These are phyloP conservation scores for Clarias gariepinus DNA, from an alignment of 2,113 vertebrate species.

Conservation along the genomic window DNA sequence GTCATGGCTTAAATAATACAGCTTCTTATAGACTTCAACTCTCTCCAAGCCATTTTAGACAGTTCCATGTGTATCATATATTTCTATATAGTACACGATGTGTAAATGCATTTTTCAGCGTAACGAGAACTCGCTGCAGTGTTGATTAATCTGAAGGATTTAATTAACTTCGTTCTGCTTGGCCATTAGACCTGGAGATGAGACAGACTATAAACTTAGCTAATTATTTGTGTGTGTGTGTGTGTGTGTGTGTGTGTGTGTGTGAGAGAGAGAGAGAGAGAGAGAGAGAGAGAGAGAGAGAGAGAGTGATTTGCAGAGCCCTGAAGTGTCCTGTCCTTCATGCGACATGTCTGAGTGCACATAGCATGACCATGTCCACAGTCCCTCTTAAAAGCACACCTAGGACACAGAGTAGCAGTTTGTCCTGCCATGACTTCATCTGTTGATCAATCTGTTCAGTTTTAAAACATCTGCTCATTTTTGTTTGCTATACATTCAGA, in stretches of 20 bases:
- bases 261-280: too few relatives aligned
- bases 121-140: constrained; percentile 63
- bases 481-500: background rate
- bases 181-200: constrained; percentile 72
- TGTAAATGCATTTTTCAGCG: background rate
- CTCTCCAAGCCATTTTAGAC: background rate
- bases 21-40: background rate
- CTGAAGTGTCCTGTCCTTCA: constrained; percentile 15
- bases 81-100: background rate
- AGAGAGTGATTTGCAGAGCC: constrained; percentile 17
- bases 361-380: background rate
- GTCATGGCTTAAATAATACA: too few relatives aligned
- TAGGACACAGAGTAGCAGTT: constrained; percentile 8
- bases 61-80: background rate
- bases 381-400: background rate
- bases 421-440: background rate
- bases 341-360: constrained; percentile 26
- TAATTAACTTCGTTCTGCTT: constrained; percentile 73
- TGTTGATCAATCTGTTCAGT: too few relatives aligned
- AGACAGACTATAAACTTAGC: constrained; percentile 74
- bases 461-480: constrained; percentile 1
- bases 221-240: constrained; percentile 65
- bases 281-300: constrained; percentile 22
- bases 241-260: constrained; percentile 29
- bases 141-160: constrained; percentile 76